Percentiles rank a stretch among this genome's conserved stretches.
Evolutionary conservation across 2,888 invertebrate species (phyloP).

Genomic region (Teleiodes luculella): DNA sequence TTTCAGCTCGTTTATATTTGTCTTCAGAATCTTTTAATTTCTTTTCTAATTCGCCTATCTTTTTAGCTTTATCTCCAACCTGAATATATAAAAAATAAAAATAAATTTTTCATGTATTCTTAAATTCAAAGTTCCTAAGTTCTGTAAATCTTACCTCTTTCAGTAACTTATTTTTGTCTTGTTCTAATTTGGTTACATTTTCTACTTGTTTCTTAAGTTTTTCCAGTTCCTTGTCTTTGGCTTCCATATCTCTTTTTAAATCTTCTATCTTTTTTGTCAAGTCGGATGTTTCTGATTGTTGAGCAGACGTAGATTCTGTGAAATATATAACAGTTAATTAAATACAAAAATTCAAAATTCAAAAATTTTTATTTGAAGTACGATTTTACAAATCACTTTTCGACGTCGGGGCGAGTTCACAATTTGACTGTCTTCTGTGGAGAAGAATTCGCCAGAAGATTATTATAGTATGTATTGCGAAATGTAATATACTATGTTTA

Average conservation of each 20-base stretch:
- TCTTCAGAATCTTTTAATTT: constrained; percentile 83
- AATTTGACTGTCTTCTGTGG: too few species aligned
- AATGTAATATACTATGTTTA: not conserved
- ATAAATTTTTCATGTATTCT: not conserved
- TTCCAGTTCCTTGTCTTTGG: constrained; percentile 81
- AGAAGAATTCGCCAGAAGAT: not conserved
- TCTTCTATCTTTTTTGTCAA: constrained; percentile 82
- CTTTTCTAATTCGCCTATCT: constrained; percentile 81
- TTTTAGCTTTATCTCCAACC: constrained; percentile 81
- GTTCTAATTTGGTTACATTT: constrained; percentile 63
- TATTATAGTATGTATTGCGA: not conserved
- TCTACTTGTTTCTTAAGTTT: constrained; percentile 80
- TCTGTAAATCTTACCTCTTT: constrained; percentile 68
- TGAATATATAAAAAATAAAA: constrained; percentile 31
- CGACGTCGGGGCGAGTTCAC: too few species aligned
- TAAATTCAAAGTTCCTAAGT: too few species aligned
- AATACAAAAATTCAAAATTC: too few species aligned
- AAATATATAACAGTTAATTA: constrained; percentile 3
- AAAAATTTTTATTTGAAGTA: too few species aligned
- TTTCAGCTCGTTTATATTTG: constrained; percentile 80
- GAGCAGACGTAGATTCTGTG: constrained; percentile 75
- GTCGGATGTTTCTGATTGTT: constrained; percentile 74
- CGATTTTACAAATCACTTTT: too few species aligned
- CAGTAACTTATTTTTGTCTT: constrained; percentile 78
- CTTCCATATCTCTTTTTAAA: constrained; percentile 80